Evolutionary conservation across 1,140 invertebrate species (phyloP), one percentile per base, ranked within the genome.

Genomic region (Lasioglossum baleicum): DNA sequence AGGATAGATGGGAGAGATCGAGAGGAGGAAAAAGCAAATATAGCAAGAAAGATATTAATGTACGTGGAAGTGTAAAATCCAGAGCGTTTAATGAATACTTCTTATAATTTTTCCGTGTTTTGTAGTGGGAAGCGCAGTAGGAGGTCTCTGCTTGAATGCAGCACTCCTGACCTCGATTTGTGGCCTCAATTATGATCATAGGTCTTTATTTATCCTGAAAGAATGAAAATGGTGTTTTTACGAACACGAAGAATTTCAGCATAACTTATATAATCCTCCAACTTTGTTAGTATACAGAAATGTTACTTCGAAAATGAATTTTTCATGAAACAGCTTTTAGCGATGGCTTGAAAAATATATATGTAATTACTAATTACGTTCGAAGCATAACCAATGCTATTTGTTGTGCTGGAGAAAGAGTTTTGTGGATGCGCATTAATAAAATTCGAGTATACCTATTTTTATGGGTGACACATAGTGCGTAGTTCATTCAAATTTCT

Each of bases 81-180:
- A 48, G 6, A 6, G 2, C n/a, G 13, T 26, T 48, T 31, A 56
- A 56, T 10, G 26, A n/a, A 42, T 75, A 51, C 67, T 26, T 63
- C n/a, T 56, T 31, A 10, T 51, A 40, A 72, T 13, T 51, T 72
- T 35, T 64, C 60, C 60, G 71, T 78, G 31, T 78, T 63, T 78
- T 70, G 44, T 26, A 7, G 26, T 65, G 17, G 42, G 53, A 78
- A 78, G 51, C 48, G 58, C 58, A 44, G 76, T 72, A 48, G 35
- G 76, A 35, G 76, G 53, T 31, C 63, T 72, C 64, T 63, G 61
- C 7, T 72, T 72, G 48, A 65, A 65, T 61, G 61, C 69, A 65
- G 69, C 51, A 79, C 76, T 73, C 69, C 69, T 79, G 76, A 79
- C 76, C 76, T 79, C 76, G 22, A 79, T 79, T 53, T 70, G 61